A percentile compares a stretch with the other conserved stretches of the same genome.
Evolutionary conservation across 30 jellyfish, hydroid and myxozoan species (phyloP).

Genomic region (Nemopilema nomurai): DNA sequence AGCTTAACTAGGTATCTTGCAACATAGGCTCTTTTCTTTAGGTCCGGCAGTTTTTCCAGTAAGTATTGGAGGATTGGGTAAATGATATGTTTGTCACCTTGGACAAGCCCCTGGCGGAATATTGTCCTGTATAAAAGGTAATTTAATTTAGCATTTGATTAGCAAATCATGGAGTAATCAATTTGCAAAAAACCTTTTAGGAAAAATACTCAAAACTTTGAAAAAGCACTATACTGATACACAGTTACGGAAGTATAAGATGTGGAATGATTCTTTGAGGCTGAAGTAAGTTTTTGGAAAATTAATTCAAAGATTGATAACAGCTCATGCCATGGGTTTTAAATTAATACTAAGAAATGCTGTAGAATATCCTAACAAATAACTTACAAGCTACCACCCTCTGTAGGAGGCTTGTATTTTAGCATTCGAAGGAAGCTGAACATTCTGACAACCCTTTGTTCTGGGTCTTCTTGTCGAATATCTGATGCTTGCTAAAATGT

Average conservation of each 20-base stretch:
- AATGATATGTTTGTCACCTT: slow-evolving; percentile 87
- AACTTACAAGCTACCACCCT: slow-evolving; percentile 84
- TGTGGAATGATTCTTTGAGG: too few relatives aligned
- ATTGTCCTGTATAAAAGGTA: slow-evolving; percentile 88
- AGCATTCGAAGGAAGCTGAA: slow-evolving; percentile 74
- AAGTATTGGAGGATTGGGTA: slow-evolving; percentile 85
- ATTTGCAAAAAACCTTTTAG: too few relatives aligned
- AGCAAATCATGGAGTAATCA: background rate
- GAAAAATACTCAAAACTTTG: too few relatives aligned
- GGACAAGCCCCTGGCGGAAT: slow-evolving; percentile 92
- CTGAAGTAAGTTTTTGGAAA: too few relatives aligned
- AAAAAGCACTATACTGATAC: too few relatives aligned
- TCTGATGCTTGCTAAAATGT: slow-evolving; percentile 91
- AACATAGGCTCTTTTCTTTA: slow-evolving; percentile 89
- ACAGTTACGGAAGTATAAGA: too few relatives aligned
- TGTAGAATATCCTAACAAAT: too few relatives aligned
- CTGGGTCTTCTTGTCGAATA: slow-evolving; percentile 93
- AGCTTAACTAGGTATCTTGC: slow-evolving; percentile 82
- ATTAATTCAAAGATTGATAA: too few relatives aligned
- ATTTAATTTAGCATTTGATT: too few relatives aligned
- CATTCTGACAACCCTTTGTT: slow-evolving; percentile 83
- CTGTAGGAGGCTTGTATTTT: slow-evolving; percentile 84
- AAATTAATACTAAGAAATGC: too few relatives aligned
- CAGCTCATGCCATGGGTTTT: too few relatives aligned
- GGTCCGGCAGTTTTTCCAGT: slow-evolving; percentile 77